These are phyloP conservation scores for Phlogophora meticulosa DNA, from an alignment of 2,888 invertebrate species.

Conservation along the genomic window DNA sequence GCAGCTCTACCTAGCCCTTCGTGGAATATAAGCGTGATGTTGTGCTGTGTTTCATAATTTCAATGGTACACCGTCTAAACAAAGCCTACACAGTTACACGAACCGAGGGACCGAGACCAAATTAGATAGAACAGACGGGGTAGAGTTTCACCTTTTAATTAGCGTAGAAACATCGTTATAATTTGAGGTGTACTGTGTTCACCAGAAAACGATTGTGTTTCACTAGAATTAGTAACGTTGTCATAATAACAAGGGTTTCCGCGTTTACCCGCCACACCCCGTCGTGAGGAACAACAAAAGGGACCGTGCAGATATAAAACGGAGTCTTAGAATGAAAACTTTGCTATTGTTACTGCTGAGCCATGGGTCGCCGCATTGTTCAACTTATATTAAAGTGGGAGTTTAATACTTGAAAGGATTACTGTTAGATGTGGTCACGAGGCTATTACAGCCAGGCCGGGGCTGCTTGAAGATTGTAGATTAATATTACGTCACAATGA, in stretches of 20 bases:
- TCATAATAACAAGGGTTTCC: slow-evolving; percentile 77
- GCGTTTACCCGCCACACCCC: slow-evolving; percentile 71
- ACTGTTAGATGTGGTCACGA: slow-evolving; percentile 82
- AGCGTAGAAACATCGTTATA: slow-evolving; percentile 45
- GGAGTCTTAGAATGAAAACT: slow-evolving; percentile 87
- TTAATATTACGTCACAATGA: slow-evolving; percentile 75
- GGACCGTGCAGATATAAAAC: slow-evolving; percentile 82
- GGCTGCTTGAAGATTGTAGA: slow-evolving; percentile 72
- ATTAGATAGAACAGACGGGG: slow-evolving; percentile 33
- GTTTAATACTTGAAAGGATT: slow-evolving; percentile 88
- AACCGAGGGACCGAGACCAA: slow-evolving; percentile 24
- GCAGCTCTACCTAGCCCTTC: no score
- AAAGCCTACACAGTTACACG: slow-evolving; percentile 10
- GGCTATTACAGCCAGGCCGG: slow-evolving; percentile 73
- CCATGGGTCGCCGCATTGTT: slow-evolving; percentile 86
- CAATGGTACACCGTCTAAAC: slow-evolving; percentile 16
- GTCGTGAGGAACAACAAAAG: slow-evolving; percentile 78
- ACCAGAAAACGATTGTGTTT: slow-evolving; percentile 63
- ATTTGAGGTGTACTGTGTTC: slow-evolving; percentile 52
- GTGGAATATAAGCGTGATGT: no score
- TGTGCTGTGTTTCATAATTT: no score
- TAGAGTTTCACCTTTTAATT: slow-evolving; percentile 54
- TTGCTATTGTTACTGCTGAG: slow-evolving; percentile 85
- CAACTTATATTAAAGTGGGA: slow-evolving; percentile 87
- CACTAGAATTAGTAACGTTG: slow-evolving; percentile 78